A percentile compares a stretch with the other conserved stretches of the same genome.
phyloP scores from a whole-genome alignment of 1,140 invertebrate genomes.

The Brachionus calyciflorus region DNA sequence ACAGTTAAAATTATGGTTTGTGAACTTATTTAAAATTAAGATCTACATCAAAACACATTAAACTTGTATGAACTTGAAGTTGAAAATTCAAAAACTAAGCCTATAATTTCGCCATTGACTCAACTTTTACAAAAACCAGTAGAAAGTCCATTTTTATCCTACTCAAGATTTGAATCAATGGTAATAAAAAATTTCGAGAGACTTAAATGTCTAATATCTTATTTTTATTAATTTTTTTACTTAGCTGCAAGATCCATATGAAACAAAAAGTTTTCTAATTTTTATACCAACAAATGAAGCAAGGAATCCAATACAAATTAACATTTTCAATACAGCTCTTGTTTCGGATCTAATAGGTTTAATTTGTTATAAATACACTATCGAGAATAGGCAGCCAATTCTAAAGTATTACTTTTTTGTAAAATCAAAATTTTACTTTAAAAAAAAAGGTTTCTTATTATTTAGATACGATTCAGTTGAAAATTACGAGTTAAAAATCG shows the following conservation, averaged over 20 bases:
- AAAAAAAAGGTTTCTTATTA: background rate
- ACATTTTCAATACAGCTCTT: background rate
- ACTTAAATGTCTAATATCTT: background rate
- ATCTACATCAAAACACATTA: background rate
- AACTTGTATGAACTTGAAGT: background rate
- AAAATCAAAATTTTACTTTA: background rate
- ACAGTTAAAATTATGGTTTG: no score
- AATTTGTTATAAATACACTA: slow-evolving; percentile 10
- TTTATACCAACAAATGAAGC: background rate
- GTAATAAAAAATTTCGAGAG: background rate
- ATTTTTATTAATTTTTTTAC: background rate
- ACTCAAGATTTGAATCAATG: slow-evolving; percentile 7
- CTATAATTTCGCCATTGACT: background rate
- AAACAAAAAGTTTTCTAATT: background rate
- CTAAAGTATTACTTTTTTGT: background rate
- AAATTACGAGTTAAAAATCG: slow-evolving; percentile 39
- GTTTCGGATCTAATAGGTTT: slow-evolving; percentile 22
- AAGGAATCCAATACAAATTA: background rate
- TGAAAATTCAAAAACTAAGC: background rate
- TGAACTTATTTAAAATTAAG: no score
- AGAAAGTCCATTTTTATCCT: background rate
- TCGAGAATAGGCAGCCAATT: background rate
- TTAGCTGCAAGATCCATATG: slow-evolving; percentile 26
- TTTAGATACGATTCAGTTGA: background rate
- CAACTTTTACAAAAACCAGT: background rate